Evolutionary conservation across 30 jellyfish, hydroid and myxozoan species (phyloP), one percentile per base, ranked within the genome.

Genomic region (Clytia hemisphaerica): DNA sequence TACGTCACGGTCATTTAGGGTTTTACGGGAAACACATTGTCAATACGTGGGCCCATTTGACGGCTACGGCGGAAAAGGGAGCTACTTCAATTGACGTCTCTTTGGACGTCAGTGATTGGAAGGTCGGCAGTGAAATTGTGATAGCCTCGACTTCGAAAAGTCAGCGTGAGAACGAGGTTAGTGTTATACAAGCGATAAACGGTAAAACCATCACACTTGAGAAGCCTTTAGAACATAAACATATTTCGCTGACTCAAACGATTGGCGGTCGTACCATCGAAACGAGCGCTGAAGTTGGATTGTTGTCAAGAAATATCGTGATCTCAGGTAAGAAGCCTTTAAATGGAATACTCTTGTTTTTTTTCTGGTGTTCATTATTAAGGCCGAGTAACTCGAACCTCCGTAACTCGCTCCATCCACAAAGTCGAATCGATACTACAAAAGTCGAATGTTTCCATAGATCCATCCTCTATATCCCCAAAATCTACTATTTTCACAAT

Each of bases 271-370:
- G 79, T 16, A 70, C 61, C 18, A 50, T 82, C 25, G 94, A 77
- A 49, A 80, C 94, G 28, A 49, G 95, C 19, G 99, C 83, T 7
- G 99, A 91, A 72, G 99, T 91, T 44, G 99, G 99, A 3, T 77
- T 91, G 37, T 70, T 91, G 58, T 61, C 99, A 14, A 59, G 99
- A 42, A 91, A 91, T 47, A 67, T 91, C 29, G 93, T 89, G 38
- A 55, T 82, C 37, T 78, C 66, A 62, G 94, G n/a, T n/a, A n/a
- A n/a, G n/a, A n/a, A n/a, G n/a, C n/a, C n/a, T n/a, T n/a, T n/a
- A n/a, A n/a, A n/a, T n/a, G n/a, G n/a, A n/a, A n/a, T n/a, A n/a
- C n/a, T n/a, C n/a, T n/a, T n/a, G n/a, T n/a, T n/a, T n/a, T n/a
- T n/a, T n/a, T n/a, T n/a, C n/a, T n/a, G n/a, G n/a, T n/a, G n/a